Conservation (phyloP, 1,140 invertebrate genomes). For the Stegodyphus dumicola region DNA sequence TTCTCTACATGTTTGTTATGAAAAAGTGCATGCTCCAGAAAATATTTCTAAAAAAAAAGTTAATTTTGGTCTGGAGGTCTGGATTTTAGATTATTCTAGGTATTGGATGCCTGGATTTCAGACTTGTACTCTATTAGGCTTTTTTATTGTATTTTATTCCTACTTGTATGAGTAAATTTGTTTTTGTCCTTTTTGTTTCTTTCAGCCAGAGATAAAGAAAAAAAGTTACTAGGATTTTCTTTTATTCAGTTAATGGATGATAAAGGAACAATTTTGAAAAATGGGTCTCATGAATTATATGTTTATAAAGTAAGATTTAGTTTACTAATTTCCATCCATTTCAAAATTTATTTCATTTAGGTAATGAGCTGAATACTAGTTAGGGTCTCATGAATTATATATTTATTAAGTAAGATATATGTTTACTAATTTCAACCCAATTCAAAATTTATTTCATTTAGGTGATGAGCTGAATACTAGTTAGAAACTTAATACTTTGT, state of each 20-base stretch:
- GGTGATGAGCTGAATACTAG: background rate
- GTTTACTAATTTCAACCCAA: background rate
- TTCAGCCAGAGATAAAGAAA: slow-evolving; percentile 79
- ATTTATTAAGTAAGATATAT: slow-evolving; percentile 79
- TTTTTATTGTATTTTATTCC: too few relatives aligned
- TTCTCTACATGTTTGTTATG: too few relatives aligned
- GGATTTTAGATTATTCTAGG: too few relatives aligned
- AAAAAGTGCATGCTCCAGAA: too few relatives aligned
- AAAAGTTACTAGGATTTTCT: slow-evolving; percentile 92
- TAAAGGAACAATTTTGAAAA: slow-evolving; percentile 84
- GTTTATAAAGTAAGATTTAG: slow-evolving; percentile 80
- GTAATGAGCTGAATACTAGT: too few relatives aligned
- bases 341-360: too few relatives aligned
- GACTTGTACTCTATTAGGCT: too few relatives aligned
- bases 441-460: background rate
- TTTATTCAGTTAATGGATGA: slow-evolving; percentile 91
- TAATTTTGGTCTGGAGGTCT: too few relatives aligned
- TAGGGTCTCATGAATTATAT: slow-evolving; percentile 86
- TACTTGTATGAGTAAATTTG: too few relatives aligned
- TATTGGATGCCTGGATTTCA: too few relatives aligned
- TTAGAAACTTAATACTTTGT: slow-evolving; percentile 74
- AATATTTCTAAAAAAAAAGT: too few relatives aligned
- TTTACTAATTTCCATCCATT: background rate
- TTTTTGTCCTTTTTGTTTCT: background rate
- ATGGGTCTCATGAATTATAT: slow-evolving; percentile 87